Base-by-base conservation (phyloP, 1,140 invertebrate species). In the Lepidotrigona ventralis region DNA sequence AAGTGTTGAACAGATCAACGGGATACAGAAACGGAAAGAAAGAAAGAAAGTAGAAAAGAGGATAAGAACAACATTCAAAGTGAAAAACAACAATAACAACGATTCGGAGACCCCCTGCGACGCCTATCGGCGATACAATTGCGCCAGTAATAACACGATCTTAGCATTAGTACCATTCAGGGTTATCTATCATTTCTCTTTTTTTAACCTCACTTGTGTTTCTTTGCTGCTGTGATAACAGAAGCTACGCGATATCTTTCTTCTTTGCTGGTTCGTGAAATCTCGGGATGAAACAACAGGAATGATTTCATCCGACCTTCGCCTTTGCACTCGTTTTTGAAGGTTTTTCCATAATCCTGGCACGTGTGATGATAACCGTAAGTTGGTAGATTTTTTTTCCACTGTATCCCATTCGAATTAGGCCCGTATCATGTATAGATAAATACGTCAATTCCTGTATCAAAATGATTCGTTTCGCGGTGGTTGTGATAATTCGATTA, bases 61-160 rank as follows among this genome's bases (percentile, higher is more conserved):
- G 17, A 53, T 14, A 51, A 60, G 66, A 23, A 58, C 54, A 81
- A 76, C 66, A 73, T 76, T 54, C 70, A 58, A 74, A 81, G 81
- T 82, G 81, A 63, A 76, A 81, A 88, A 81, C 70, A 66, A 83
- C 66, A 84, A 81, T 79, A 86, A 88, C 78, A 81, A 79, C 74
- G 60, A 80, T 80, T 76, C 46, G 12, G 51, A 46, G 88, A 89
- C 86, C 88, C 88, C 88, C 88, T 82, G 88, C 88, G 82, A 89
- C 6, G 66, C n/a, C 4, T 71, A 86, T 89, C 86, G 78, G 78
- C 54, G 78, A 79, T 83, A 68, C n/a, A 71, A 88, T 88, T 88
- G 87, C 86, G 64, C 86, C 87, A 81, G 74, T 88, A 85, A 89
- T 87, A 75, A 86, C 69, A 29, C 66, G 81, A 75, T 76, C 79